These are phyloP conservation scores for Ips nitidus DNA, from an alignment of 1,140 invertebrate species.

Conservation along the genomic window DNA sequence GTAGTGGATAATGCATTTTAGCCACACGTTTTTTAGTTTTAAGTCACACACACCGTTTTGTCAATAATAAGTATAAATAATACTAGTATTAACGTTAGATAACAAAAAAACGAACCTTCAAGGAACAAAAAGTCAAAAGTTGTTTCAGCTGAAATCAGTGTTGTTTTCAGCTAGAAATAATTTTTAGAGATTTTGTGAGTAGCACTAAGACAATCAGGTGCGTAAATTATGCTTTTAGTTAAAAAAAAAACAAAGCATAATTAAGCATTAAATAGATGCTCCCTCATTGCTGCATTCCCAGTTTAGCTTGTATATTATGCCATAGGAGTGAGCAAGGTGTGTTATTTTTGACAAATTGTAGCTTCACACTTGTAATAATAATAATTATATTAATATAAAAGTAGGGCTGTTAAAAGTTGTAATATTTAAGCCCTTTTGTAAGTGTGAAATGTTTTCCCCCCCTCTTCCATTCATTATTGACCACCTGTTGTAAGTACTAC, in stretches of 20 bases:
- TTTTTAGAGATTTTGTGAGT: slow-evolving; percentile 25
- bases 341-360: too few species aligned
- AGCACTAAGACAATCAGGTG: slow-evolving; percentile 45
- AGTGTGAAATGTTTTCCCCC: slow-evolving; percentile 8
- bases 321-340: too few species aligned
- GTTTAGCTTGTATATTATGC: too few species aligned
- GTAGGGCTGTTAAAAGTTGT: too few species aligned
- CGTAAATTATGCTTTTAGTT: slow-evolving; percentile 40
- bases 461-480: slow-evolving; percentile 5
- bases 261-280: slow-evolving; percentile 29
- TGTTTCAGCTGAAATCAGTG: slow-evolving; percentile 15
- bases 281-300: background rate
- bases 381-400: too few species aligned
- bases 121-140: slow-evolving; percentile 11
- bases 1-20: too few species aligned
- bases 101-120: background rate
- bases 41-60: too few species aligned
- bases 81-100: too few species aligned
- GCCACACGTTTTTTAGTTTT: too few species aligned
- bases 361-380: too few species aligned
- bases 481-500: slow-evolving; percentile 9
- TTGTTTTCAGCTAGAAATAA: slow-evolving; percentile 1
- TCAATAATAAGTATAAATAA: too few species aligned
- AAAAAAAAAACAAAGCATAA: slow-evolving; percentile 26
- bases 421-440: slow-evolving; percentile 6